A percentile compares a stretch with the other conserved stretches of the same genome.
Evolutionary conservation across 1,140 invertebrate genomes (phyloP).

Genomic region (Psix sp.): DNA sequence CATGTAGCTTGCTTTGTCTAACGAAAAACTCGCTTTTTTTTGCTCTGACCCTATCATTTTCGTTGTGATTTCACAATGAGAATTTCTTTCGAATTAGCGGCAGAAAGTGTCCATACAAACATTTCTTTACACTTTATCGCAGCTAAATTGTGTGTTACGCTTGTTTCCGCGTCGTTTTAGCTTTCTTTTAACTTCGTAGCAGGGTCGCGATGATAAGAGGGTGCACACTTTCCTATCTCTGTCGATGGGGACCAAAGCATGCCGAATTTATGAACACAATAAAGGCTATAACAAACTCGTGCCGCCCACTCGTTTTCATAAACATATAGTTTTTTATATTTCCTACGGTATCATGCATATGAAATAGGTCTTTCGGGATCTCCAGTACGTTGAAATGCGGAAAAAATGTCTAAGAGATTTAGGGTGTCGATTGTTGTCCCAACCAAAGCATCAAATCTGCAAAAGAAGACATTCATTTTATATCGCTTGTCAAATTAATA

Average conservation of each 20-base stretch:
- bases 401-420: constrained; percentile 39
- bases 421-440: constrained; percentile 23
- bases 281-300: constrained; percentile 42
- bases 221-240: constrained; percentile 16
- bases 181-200: constrained; percentile 40
- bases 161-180: constrained; percentile 28
- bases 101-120: constrained; percentile 13
- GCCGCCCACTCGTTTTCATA: constrained; percentile 56
- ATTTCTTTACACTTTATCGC: constrained; percentile 32
- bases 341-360: constrained; percentile 25
- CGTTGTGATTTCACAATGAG: constrained; percentile 39
- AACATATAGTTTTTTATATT: constrained; percentile 50
- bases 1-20: constrained; percentile 1
- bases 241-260: constrained; percentile 40
- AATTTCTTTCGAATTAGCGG: constrained; percentile 42
- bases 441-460: constrained; percentile 11
- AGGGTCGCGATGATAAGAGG: constrained; percentile 35
- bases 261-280: constrained; percentile 42
- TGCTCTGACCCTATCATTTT: constrained; percentile 29
- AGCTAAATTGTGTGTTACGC: constrained; percentile 34
- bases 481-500: too few relatives aligned
- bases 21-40: constrained; percentile 5
- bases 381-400: constrained; percentile 36
- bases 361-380: constrained; percentile 51
- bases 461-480: constrained; percentile 7